Percentiles rank a stretch among this genome's conserved stretches.
Conservation (phyloP, 2,797 vertebrate species). For the Psittacula echo region DNA sequence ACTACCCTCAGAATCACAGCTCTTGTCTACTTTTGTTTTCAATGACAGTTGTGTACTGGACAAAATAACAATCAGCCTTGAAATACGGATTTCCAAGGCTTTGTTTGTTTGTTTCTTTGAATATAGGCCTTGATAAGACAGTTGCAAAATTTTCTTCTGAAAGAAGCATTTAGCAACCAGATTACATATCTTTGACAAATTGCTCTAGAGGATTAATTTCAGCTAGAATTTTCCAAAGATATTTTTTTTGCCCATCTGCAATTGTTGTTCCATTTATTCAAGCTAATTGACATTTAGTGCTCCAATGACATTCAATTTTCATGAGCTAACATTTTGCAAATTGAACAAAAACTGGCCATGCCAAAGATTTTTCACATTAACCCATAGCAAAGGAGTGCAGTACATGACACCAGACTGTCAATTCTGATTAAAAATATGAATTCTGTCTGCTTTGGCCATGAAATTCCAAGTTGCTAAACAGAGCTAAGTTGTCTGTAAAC, state of each 20-base stretch:
- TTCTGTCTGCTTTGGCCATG: background rate
- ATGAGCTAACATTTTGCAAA: background rate
- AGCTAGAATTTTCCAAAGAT: background rate
- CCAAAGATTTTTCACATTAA: background rate
- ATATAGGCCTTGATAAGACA: background rate
- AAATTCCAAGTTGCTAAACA: background rate
- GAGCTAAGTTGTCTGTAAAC: background rate
- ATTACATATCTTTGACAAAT: background rate
- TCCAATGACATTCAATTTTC: background rate
- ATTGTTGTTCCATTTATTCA: background rate
- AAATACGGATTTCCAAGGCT: background rate
- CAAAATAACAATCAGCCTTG: background rate
- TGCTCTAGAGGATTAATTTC: background rate
- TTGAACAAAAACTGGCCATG: background rate
- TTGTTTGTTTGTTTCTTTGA: background rate
- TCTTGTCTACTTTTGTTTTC: background rate
- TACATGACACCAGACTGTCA: background rate
- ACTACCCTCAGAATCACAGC: background rate
- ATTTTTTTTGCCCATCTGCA: background rate
- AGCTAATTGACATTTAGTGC: background rate
- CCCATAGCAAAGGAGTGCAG: background rate
- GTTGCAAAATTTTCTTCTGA: background rate
- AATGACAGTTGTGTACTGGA: background rate
- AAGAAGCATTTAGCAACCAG: background rate
- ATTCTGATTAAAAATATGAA: background rate